Base-by-base conservation (phyloP, 2,113 vertebrate species). In the Lamprologus tigripictilis region DNA sequence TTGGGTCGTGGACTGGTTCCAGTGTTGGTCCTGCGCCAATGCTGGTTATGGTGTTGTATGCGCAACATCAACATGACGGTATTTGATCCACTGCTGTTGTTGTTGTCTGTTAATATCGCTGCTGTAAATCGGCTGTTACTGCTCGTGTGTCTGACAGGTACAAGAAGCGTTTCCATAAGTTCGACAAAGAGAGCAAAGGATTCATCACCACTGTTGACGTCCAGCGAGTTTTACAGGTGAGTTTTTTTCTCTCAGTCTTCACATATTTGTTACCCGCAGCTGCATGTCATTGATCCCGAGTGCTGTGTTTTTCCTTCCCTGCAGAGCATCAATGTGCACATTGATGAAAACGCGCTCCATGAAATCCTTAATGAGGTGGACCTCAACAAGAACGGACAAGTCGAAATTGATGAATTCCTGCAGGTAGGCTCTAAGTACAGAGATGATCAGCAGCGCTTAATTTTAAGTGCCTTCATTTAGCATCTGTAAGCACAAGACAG, bases 311-410 rank as follows among this genome's bases (percentile, higher is more conserved):
- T 28, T 10, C 83, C 86, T 33, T 54, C 76, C 66, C 87, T 71
- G 76, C 90, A 99, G 98, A 99, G 96, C 96, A 97, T 98, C 95
- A 97, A 95, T 8, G 88, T 99, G 86, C 96, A 98, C 71, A 98
- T 99, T 10, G 98, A 98, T 85, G 97, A 98, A 87, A 97, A 98
- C 8, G 96, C 97, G 0, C 97, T 99, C 1, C 98, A 99, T 54
- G 98, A 99, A 58, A 99, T 99, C 91, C 97, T 99, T 14, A 98
- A 96, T 5, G 98, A 99, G 88, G 98, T 99, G 78, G 98, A 99
- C 88, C 96, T 99, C 81, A 99, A 99, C 96, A 99, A 99, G 83
- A 99, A 99, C 1, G 98, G 98, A n/a, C 98, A 99, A 86, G 98
- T 99, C 26, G 98, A 99, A 90, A 96, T 99, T 66, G 96, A 98